Evolutionary conservation across 2,113 vertebrate genomes (phyloP).

Genomic region (Brachyistius frenatus): DNA sequence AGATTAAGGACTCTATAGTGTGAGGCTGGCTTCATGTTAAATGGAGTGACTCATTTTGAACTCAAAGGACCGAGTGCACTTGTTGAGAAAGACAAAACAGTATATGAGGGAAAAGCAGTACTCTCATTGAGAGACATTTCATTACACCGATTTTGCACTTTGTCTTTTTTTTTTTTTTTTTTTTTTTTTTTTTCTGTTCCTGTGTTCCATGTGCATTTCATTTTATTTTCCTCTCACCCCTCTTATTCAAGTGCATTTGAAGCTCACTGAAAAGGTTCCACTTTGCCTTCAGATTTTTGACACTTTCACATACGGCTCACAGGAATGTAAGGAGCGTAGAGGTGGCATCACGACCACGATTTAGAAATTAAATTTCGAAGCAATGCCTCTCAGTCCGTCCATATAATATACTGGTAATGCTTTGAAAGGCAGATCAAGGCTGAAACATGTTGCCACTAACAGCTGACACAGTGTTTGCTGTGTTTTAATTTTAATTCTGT

Average conservation of each 20-base stretch:
- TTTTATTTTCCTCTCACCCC: constrained; percentile 50
- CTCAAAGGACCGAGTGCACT: constrained; percentile 58
- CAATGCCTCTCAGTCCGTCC: constrained; percentile 72
- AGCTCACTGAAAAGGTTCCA: constrained; percentile 47
- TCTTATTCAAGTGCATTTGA: constrained; percentile 59
- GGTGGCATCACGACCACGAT: constrained; percentile 11
- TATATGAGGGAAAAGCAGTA: constrained; percentile 40
- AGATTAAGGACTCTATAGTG: constrained; percentile 97
- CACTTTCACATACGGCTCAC: constrained; percentile 53
- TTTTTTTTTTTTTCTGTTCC: constrained; percentile 45
- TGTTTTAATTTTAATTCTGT: constrained; percentile 40
- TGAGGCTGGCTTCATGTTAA: constrained; percentile 76
- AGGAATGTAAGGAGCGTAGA: constrained; percentile 57
- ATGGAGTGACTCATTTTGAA: constrained; percentile 47
- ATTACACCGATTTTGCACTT: constrained; percentile 80
- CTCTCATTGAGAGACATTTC: constrained; percentile 66
- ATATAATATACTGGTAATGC: constrained; percentile 47
- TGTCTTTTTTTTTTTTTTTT: constrained; percentile 49
- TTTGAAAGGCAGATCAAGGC: constrained; percentile 49
- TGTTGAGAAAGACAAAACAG: constrained; percentile 56
- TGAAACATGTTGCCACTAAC: constrained; percentile 36
- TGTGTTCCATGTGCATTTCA: constrained; percentile 72
- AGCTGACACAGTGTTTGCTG: constrained; percentile 28
- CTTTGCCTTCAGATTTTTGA: constrained; percentile 69
- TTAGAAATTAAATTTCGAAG: constrained; percentile 39